Base-by-base conservation (phyloP, 2,797 vertebrate species). In the Etheostoma nigrum region DNA sequence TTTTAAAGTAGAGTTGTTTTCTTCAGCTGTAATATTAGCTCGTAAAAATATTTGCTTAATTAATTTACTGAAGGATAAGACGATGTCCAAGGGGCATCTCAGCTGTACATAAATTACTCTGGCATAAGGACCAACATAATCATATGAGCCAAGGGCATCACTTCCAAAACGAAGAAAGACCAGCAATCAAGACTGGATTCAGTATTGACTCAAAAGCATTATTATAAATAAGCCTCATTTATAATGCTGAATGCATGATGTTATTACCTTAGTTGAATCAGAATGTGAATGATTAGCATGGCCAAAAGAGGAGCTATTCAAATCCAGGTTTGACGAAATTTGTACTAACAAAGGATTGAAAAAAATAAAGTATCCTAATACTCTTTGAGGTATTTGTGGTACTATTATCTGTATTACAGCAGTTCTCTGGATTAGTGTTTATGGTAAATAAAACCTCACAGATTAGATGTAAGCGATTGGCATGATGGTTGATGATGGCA, bases 61-160 rank as follows among this genome's bases (percentile, higher is more conserved):
- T 87, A 79, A 76, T 90, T 78, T 66, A 90, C 86, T 84, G 23
- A 0, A 77, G 86, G 87, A 76, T 77, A 72, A 83, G 82, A 72
- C 89, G 86, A 73, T 85, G 92, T 89, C 93, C 87, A 72, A 93
- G 90, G 91, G 93, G 92, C 91, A 88, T 84, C 84, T 87, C 77
- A 67, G 87, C 87, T 85, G 86, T 91, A 86, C 89, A 90, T 94
- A 93, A 95, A 95, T 95, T 92, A 94, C 84, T 81, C 66, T 82
- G 79, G 89, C 90, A 87, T 23, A 2, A 77, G 72, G 83, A 86
- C 85, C 82, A 67, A 72, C 78, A 71, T 91, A 80, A 92, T 91
- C 90, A 87, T 82, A 74, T 74, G 80, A 89, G 88, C 88, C 89
- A 81, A 83, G 77, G 91, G 82, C 84, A 16, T 84, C 86, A 71